Evolutionary conservation across 2,113 vertebrate genomes (phyloP).

Genomic region (Ochotona princeps): DNA sequence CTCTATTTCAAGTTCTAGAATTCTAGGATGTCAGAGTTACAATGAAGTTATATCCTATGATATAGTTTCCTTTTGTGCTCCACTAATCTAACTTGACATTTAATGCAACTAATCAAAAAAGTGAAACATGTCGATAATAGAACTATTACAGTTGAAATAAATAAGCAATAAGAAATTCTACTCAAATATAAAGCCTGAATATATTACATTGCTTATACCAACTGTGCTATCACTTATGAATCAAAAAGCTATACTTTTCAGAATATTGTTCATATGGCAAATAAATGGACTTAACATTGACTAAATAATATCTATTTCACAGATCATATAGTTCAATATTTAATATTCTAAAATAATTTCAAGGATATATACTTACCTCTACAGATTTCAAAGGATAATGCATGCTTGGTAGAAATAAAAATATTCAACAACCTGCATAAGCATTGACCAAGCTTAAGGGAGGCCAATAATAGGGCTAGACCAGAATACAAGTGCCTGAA

Average conservation of each 20-base stretch:
- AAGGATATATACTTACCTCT: neutral
- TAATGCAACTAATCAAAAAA: neutral
- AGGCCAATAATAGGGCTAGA: neutral
- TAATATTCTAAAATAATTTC: neutral
- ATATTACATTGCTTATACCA: neutral
- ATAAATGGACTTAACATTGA: neutral
- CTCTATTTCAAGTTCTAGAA: neutral
- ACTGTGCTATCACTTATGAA: neutral
- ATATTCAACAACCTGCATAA: neutral
- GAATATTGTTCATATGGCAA: neutral
- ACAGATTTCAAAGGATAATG: neutral
- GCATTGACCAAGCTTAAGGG: neutral
- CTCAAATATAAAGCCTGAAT: neutral
- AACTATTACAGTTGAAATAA: conserved; percentile 2
- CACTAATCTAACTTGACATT: conserved; percentile 15
- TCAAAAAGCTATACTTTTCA: neutral
- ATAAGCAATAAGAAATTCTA: neutral
- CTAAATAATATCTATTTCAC: neutral
- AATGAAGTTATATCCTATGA: neutral
- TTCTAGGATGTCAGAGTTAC: neutral
- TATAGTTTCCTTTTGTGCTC: neutral
- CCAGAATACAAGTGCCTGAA: neutral
- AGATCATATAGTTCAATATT: neutral
- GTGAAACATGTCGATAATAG: neutral
- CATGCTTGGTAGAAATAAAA: neutral